Evolutionary conservation across 64 coral and sea anemone genomes (phyloP), one percentile per base, ranked within the genome.

Genomic region (Acropora tenuis): DNA sequence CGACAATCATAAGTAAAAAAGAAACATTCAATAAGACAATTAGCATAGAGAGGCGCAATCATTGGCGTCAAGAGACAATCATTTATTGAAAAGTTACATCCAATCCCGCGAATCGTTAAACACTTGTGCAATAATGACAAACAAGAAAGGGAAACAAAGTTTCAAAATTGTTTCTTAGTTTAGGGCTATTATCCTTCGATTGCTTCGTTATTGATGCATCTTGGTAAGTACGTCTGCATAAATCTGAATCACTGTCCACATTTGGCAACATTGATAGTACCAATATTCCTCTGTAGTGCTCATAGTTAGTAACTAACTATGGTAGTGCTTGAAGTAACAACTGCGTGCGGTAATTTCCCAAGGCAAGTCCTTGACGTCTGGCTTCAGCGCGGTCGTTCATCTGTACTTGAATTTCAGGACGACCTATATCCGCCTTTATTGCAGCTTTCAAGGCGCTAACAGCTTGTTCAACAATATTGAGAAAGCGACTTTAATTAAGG

Each of bases 41-140:
- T 91, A 91, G 79, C 89, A 91, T 91, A 91, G 89, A 91, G 79
- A 91, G 79, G 79, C 89, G 83, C 89, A 91, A 83, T 91, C 89
- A 92, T 86, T 92, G 81, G 90, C 81, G 82, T 92, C 90, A 92
- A 92, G 82, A 86, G 90, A 87, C 90, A 92, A 92, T 92, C 82
- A 87, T 92, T 92, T 78, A 92, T 86, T 92, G 82, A 77, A 92
- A 92, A 92, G 79, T 74, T 76, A 92, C 90, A 86, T 84, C 86
- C 79, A 77, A 92, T 92, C 68, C 79, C 80, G 52, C 73, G 90
- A 92, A 90, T 80, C 77, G 88, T 90, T 90, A 90, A 90, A 90
- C 88, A 90, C 80, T 90, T 90, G 88, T 90, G 88, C 80, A 90
- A 90, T 90, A 90, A 90, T 90, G 57, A 90, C 88, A 90, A 79